Evolutionary conservation across 2,888 invertebrate genomes (phyloP).

Genomic region (Drosophila kokeensis): DNA sequence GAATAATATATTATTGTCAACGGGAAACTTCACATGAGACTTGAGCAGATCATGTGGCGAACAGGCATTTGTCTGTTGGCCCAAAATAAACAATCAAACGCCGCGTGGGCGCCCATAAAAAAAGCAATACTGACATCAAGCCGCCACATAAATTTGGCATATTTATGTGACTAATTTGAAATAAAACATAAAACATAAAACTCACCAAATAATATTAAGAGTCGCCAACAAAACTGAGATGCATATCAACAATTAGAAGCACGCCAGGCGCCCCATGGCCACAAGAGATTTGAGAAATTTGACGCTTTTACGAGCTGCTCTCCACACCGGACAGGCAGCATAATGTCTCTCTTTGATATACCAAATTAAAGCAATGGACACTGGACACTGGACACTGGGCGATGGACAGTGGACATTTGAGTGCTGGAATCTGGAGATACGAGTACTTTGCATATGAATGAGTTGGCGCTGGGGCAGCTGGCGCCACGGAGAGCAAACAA

Average conservation of each 20-base stretch:
- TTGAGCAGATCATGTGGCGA: constrained; percentile 26
- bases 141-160: constrained; percentile 71
- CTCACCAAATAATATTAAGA: constrained; percentile 82
- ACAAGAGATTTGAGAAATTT: constrained; percentile 71
- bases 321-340: constrained; percentile 46
- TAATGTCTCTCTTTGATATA: constrained; percentile 80
- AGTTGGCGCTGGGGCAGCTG: constrained; percentile 51
- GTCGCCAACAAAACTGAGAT: constrained; percentile 59
- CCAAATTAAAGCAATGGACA: constrained; percentile 78
- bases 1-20: constrained; percentile 64
- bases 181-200: constrained; percentile 79
- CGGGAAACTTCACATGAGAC: background rate
- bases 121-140: constrained; percentile 25
- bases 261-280: constrained; percentile 48
- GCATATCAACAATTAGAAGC: constrained; percentile 69
- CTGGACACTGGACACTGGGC: constrained; percentile 24
- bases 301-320: constrained; percentile 78
- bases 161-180: constrained; percentile 81
- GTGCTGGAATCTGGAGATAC: constrained; percentile 41
- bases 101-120: constrained; percentile 66
- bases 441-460: constrained; percentile 77
- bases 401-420: constrained; percentile 37
- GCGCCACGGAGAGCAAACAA: constrained; percentile 51
- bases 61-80: constrained; percentile 23
- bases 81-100: constrained; percentile 62